These are phyloP conservation scores for Ophiothrix spiculata DNA, from an alignment of 35 echinoderm and acorn worm species.

Conservation along the genomic window DNA sequence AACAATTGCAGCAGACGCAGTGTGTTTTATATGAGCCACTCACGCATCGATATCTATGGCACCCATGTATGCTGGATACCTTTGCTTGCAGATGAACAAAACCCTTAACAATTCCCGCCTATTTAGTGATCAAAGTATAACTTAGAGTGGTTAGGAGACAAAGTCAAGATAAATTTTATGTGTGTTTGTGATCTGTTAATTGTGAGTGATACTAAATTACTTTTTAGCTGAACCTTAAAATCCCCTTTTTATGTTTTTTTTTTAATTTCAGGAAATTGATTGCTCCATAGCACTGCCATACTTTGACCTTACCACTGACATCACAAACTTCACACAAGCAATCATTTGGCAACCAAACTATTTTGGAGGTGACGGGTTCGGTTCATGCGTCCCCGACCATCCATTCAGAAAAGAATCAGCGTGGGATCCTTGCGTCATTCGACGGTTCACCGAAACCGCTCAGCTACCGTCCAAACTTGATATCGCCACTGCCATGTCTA, in stretches of 20 bases:
- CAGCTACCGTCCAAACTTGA: slow-evolving; percentile 85
- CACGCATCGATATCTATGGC: too few relatives aligned
- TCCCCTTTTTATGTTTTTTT: background rate
- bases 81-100: too few relatives aligned
- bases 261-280: slow-evolving; percentile 88
- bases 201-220: too few relatives aligned
- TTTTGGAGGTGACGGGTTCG: slow-evolving; percentile 75
- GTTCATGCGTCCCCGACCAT: slow-evolving; percentile 75
- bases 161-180: background rate
- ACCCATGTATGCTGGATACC: background rate
- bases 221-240: background rate
- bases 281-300: slow-evolving; percentile 86
- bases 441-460: slow-evolving; percentile 48
- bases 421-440: slow-evolving; percentile 78
- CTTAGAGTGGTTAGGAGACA: background rate
- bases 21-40: background rate
- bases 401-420: slow-evolving; percentile 59
- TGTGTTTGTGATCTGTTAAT: too few relatives aligned
- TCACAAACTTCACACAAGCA: slow-evolving; percentile 61
- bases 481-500: slow-evolving; percentile 69
- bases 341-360: slow-evolving; percentile 96
- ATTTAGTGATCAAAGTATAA: too few relatives aligned
- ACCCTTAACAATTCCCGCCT: too few relatives aligned
- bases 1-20: background rate
- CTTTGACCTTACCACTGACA: slow-evolving; percentile 93